Conservation (phyloP, 2,113 vertebrate species). For the Megaceryle maxima region DNA sequence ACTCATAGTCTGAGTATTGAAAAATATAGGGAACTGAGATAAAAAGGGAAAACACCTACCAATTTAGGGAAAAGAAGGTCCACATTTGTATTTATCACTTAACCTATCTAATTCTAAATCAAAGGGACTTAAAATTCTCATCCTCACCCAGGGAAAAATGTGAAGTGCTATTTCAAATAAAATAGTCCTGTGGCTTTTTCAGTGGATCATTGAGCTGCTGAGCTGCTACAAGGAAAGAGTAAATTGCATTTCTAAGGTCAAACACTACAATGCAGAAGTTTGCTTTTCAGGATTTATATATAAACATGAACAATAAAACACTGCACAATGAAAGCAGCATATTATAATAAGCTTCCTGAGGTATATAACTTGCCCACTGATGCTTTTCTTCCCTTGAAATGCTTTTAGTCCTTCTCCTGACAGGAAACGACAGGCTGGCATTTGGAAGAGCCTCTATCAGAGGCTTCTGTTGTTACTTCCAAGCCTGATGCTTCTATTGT, state of each 20-base stretch:
- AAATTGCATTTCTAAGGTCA: neutral
- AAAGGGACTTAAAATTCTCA: neutral
- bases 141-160: neutral
- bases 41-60: neutral
- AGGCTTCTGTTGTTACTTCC: neutral
- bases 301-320: neutral
- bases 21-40: neutral
- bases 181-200: neutral
- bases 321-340: neutral
- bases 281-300: neutral
- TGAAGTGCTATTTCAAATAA: neutral
- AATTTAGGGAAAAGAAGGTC: neutral
- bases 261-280: neutral
- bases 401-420: neutral
- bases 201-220: neutral
- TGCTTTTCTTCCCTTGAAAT: neutral
- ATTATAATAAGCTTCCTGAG: neutral
- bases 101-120: neutral
- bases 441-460: conserved; percentile 27
- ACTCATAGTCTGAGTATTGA: neutral
- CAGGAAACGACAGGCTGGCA: neutral
- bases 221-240: neutral
- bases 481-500: neutral
- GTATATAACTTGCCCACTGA: neutral
- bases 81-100: neutral